A percentile compares a stretch with the other conserved stretches of the same genome.
Evolutionary conservation across 2,113 vertebrate genomes (phyloP).

Genomic region (Labeo catla): DNA sequence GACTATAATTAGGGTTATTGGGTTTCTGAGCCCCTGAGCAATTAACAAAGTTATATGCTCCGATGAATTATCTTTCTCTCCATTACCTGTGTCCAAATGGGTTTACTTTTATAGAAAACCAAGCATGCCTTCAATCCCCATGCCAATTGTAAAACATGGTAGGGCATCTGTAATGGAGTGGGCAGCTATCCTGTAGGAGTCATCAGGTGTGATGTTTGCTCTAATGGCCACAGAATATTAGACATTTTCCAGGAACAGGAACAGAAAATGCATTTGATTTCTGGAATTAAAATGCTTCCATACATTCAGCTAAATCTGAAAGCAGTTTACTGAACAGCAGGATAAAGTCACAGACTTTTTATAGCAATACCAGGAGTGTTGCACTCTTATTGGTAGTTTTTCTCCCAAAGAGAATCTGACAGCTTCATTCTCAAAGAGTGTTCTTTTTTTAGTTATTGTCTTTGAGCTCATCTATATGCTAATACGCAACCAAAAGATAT

Average conservation of each 20-base stretch:
- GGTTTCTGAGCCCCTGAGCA: slow-evolving; percentile 2
- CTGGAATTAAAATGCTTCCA: not conserved
- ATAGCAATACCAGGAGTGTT: not conserved
- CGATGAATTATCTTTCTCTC: slow-evolving; percentile 2
- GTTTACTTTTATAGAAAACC: slow-evolving; percentile 26
- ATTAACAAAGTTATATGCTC: slow-evolving; percentile 18
- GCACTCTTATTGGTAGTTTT: not conserved
- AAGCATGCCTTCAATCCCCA: slow-evolving; percentile 10
- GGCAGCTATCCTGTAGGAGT: not conserved
- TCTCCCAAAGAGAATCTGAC: not conserved
- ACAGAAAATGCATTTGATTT: not conserved
- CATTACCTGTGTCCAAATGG: slow-evolving; percentile 23
- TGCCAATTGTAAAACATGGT: slow-evolving; percentile 6
- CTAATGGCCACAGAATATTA: not conserved
- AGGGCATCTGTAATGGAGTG: not conserved
- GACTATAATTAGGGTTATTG: slow-evolving; percentile 10
- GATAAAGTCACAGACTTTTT: not conserved
- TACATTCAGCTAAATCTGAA: not conserved
- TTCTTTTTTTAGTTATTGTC: not conserved
- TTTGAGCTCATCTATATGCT: slow-evolving; percentile 1
- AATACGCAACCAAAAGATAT: not conserved
- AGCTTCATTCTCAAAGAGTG: not conserved
- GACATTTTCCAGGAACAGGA: not conserved
- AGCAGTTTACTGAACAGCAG: not conserved
- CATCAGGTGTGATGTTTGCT: slow-evolving; percentile 9